phyloP scores from a whole-genome alignment of 2,113 vertebrate species.

The Clinocottus analis region DNA sequence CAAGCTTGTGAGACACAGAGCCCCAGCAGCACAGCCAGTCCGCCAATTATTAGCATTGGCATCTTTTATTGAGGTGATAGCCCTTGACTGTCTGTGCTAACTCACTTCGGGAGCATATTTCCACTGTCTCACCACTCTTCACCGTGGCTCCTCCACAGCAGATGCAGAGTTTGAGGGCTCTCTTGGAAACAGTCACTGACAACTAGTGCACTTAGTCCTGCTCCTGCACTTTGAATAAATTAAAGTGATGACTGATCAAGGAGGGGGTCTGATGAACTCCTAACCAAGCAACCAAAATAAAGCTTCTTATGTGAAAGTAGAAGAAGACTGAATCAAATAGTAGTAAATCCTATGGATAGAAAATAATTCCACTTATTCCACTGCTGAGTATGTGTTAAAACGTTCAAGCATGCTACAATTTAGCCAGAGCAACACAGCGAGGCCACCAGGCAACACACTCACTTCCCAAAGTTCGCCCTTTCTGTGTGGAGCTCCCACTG shows the following conservation, averaged over 20 bases:
- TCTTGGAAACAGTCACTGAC: background rate
- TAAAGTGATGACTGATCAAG: background rate
- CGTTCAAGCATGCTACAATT: no score
- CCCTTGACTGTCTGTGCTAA: background rate
- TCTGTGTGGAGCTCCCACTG: constrained; percentile 34
- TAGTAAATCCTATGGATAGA: background rate
- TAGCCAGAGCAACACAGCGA: constrained; percentile 7
- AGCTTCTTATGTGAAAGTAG: background rate
- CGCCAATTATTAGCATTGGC: background rate
- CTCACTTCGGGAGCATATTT: background rate
- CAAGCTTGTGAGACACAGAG: constrained; percentile 25
- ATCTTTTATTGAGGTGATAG: background rate
- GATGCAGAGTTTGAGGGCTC: background rate
- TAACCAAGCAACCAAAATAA: background rate
- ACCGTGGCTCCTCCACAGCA: background rate
- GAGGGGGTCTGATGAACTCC: background rate
- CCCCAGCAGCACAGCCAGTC: constrained; percentile 7
- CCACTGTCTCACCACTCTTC: background rate
- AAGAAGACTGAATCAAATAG: background rate
- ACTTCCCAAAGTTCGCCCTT: constrained; percentile 1
- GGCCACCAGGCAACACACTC: constrained; percentile 18
- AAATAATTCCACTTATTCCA: constrained; percentile 11
- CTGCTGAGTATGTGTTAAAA: constrained; percentile 1
- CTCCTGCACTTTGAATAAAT: background rate
- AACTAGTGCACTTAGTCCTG: background rate